A percentile compares a stretch with the other conserved stretches of the same genome.
These are phyloP conservation scores for Thera obeliscata DNA, from an alignment of 2,888 invertebrate species.

Conservation along the genomic window DNA sequence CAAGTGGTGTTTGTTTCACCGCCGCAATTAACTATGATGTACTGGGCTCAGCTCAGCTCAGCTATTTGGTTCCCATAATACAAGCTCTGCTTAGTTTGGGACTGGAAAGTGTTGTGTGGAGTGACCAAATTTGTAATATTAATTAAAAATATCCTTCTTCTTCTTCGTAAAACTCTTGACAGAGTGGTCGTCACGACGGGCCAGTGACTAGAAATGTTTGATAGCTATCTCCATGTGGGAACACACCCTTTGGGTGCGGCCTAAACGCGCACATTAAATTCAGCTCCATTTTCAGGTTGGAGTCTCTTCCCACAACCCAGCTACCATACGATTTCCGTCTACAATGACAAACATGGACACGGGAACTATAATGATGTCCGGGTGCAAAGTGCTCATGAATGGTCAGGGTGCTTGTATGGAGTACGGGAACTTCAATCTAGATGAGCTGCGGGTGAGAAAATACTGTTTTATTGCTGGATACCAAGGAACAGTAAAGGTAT, in stretches of 20 bases:
- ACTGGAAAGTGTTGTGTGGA: too few relatives aligned
- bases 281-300: constrained; percentile 86
- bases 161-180: too few relatives aligned
- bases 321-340: constrained; percentile 94
- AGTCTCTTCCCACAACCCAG: constrained; percentile 96
- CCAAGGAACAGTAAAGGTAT: too few relatives aligned
- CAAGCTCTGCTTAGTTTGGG: too few relatives aligned
- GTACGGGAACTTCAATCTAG: constrained; percentile 95
- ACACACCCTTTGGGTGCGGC: neutral
- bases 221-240: neutral
- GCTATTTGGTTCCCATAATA: too few relatives aligned
- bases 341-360: constrained; percentile 99
- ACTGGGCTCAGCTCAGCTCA: too few relatives aligned
- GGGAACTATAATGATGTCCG: constrained; percentile 98
- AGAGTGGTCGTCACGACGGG: too few relatives aligned
- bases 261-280: constrained; percentile 16
- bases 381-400: constrained; percentile 97
- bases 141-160: too few relatives aligned
- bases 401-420: constrained; percentile 97
- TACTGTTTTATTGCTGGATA: neutral
- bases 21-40: too few relatives aligned
- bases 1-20: too few relatives aligned
- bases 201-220: too few relatives aligned
- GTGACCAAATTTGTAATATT: too few relatives aligned
- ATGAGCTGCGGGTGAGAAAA: constrained; percentile 90